phyloP scores from a whole-genome alignment of 2,888 invertebrate species.

The Cryptocephalus moraei region DNA sequence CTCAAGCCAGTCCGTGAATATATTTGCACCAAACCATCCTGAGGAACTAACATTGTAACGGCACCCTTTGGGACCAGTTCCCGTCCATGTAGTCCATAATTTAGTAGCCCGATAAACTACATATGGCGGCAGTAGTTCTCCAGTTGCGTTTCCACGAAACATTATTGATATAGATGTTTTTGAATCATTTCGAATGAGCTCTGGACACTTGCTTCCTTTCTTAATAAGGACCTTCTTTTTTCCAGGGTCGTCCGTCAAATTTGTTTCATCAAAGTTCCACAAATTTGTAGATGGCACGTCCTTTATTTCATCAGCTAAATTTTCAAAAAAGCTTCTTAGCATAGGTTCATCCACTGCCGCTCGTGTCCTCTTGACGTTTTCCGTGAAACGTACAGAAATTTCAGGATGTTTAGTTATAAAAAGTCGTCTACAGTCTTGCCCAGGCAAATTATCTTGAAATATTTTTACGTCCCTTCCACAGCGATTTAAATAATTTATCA shows the following conservation, averaged over 20 bases:
- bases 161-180: constrained; percentile 24
- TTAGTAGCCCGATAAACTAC: constrained; percentile 9
- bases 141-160: constrained; percentile 10
- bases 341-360: constrained; percentile 7
- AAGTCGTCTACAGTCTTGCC: too few species aligned
- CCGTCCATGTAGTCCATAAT: constrained; percentile 15
- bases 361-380: constrained; percentile 9
- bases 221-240: constrained; percentile 15
- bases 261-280: constrained; percentile 24
- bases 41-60: constrained; percentile 1
- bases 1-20: constrained; percentile 13
- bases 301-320: constrained; percentile 7
- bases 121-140: constrained; percentile 12
- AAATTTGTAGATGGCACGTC: constrained; percentile 17
- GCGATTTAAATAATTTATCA: too few species aligned
- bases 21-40: constrained; percentile 16
- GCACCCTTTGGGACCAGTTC: constrained; percentile 9
- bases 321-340: constrained; percentile 8
- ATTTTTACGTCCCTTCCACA: too few species aligned
- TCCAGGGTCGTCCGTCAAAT: constrained; percentile 21
- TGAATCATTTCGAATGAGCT: constrained; percentile 21
- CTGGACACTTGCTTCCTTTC: constrained; percentile 18
- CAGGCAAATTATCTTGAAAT: too few species aligned
- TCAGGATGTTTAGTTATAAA: constrained; percentile 5
- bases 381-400: constrained; percentile 5